Evolutionary conservation across 2,888 invertebrate genomes (phyloP).

Genomic region (Chrysotoxum bicinctum): DNA sequence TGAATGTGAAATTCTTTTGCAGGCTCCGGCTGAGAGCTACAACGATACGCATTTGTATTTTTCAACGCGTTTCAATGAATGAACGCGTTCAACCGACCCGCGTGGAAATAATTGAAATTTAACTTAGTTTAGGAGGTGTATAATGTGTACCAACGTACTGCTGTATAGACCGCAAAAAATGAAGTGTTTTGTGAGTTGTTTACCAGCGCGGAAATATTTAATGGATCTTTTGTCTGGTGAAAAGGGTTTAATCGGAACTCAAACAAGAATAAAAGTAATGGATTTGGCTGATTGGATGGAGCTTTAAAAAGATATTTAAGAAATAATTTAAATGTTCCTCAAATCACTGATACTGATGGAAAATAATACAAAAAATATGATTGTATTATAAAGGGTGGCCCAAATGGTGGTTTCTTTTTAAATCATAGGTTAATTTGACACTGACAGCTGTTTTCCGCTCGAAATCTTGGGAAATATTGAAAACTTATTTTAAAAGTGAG

Average conservation of each 20-base stretch:
- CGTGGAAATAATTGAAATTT: slow-evolving; percentile 52
- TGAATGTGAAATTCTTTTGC: background rate
- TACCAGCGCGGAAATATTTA: slow-evolving; percentile 18
- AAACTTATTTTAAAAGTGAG: no score
- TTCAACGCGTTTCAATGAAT: slow-evolving; percentile 9
- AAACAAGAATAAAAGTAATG: background rate
- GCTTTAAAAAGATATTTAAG: background rate
- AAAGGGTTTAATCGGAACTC: slow-evolving; percentile 4
- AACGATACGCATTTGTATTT: background rate
- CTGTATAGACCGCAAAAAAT: background rate
- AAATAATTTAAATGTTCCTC: no score
- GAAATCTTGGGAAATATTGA: no score
- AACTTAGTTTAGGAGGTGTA: slow-evolving; percentile 7
- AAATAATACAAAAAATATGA: no score
- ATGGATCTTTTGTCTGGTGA: slow-evolving; percentile 3
- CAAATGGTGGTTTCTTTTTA: no score
- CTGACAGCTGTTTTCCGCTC: no score
- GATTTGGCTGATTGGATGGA: background rate
- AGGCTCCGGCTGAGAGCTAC: no score
- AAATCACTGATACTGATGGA: no score
- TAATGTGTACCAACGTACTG: background rate
- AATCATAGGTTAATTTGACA: no score
- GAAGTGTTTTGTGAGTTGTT: background rate
- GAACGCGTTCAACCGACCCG: slow-evolving; percentile 50
- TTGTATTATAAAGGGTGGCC: no score